Evolutionary conservation across 2,888 invertebrate species (phyloP).

Genomic region (Drosophila buzzatii): DNA sequence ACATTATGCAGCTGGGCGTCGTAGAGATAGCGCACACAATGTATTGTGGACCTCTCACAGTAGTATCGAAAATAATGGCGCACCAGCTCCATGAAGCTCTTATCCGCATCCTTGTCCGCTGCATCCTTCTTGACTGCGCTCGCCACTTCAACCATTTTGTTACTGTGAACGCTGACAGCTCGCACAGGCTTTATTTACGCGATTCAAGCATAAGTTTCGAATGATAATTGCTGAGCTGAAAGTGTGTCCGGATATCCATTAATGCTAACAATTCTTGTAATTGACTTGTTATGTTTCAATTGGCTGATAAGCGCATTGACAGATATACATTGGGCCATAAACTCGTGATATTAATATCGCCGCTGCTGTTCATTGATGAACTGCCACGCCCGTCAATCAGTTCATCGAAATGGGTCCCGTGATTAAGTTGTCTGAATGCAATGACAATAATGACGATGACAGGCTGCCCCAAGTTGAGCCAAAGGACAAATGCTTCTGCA

Average conservation of each 20-base stretch:
- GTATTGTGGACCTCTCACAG: conserved; percentile 82
- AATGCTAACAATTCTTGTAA: conserved; percentile 54
- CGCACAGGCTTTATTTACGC: conserved; percentile 26
- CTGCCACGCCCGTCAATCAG: conserved; percentile 52
- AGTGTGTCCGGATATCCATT: conserved; percentile 49
- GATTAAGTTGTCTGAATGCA: conserved; percentile 30
- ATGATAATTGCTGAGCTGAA: conserved; percentile 37
- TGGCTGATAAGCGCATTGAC: conserved; percentile 54
- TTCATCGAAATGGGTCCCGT: conserved; percentile 48
- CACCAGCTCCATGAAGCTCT: conserved; percentile 59
- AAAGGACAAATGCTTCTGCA: conserved; percentile 19
- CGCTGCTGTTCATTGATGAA: conserved; percentile 60
- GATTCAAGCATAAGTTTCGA: neutral
- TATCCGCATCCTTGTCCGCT: conserved; percentile 10
- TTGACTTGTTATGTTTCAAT: conserved; percentile 67
- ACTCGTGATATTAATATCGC: conserved; percentile 34
- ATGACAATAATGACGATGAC: conserved; percentile 52
- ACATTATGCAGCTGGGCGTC: conserved; percentile 73
- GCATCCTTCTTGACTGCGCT: neutral
- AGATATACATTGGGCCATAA: conserved; percentile 28
- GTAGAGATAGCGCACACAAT: conserved; percentile 82
- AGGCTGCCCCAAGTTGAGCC: conserved; percentile 8
- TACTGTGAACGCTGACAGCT: conserved; percentile 16
- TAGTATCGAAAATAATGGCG: conserved; percentile 77
- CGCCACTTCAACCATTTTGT: conserved; percentile 37